Evolutionary conservation across 2,113 vertebrate genomes (phyloP).

Genomic region (Megaleporinus macrocephalus): DNA sequence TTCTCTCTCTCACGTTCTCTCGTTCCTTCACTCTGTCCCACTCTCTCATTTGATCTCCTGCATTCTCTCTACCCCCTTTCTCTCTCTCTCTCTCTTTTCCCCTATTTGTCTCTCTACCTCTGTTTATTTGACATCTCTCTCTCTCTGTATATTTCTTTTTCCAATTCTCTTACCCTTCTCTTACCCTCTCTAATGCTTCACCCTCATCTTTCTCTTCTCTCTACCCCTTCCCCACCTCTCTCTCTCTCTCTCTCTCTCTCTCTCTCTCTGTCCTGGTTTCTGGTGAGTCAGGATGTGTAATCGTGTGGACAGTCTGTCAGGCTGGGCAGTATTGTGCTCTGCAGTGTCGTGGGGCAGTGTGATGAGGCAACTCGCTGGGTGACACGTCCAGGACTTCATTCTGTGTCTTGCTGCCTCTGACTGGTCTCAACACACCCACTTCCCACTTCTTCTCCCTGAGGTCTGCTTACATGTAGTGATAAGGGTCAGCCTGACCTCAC

Average conservation of each 20-base stretch:
- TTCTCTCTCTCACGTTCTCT: no score
- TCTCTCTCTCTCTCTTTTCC: background rate
- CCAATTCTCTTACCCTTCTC: background rate
- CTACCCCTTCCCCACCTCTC: no score
- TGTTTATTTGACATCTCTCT: background rate
- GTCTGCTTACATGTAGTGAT: background rate
- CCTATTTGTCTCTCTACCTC: background rate
- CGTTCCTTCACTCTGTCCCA: no score
- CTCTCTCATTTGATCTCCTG: no score
- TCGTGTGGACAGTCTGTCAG: background rate
- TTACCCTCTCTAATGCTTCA: background rate
- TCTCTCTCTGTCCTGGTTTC: background rate
- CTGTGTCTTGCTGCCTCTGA: background rate
- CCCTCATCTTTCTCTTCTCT: background rate
- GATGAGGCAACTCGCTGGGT: background rate
- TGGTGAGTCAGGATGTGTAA: conserved; percentile 8
- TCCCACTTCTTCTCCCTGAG: background rate
- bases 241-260: no score
- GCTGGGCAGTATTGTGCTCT: background rate
- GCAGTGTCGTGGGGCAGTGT: background rate
- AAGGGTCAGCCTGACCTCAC: background rate
- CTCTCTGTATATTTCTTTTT: no score
- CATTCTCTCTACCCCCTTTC: background rate
- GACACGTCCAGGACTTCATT: background rate
- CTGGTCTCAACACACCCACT: background rate